Conservation (phyloP, 2,113 vertebrate species). For the Melozone crissalis region DNA sequence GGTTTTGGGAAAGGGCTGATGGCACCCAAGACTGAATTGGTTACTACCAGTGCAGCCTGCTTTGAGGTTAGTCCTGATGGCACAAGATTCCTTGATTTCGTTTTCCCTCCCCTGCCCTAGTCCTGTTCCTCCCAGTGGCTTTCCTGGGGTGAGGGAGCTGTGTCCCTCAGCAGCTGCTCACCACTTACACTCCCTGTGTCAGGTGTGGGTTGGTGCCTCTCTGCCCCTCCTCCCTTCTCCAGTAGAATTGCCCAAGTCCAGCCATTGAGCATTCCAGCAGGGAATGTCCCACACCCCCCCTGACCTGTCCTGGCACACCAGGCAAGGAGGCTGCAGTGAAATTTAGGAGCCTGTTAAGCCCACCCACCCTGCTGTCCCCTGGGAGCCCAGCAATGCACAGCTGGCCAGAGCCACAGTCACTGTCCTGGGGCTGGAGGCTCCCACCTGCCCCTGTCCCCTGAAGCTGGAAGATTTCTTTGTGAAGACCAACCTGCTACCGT, state of each 20-base stretch:
- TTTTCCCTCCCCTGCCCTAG: neutral
- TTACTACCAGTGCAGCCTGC: neutral
- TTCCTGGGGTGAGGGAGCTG: neutral
- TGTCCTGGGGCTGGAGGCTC: neutral
- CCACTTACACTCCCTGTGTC: neutral
- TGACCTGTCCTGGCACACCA: neutral
- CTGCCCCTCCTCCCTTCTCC: neutral
- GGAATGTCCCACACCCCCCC: neutral
- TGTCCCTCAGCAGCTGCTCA: neutral
- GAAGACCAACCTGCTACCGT: neutral
- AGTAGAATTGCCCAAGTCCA: neutral
- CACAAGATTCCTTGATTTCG: neutral
- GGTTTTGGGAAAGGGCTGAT: neutral
- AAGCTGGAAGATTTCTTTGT: neutral
- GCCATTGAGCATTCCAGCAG: neutral
- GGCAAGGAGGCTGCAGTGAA: neutral
- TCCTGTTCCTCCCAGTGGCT: neutral
- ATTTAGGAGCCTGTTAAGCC: neutral
- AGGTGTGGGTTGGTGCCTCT: neutral
- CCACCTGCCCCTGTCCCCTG: neutral
- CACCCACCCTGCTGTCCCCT: neutral
- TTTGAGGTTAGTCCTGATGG: slow-evolving; percentile 10
- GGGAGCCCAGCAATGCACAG: neutral
- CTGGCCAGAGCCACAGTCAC: neutral
- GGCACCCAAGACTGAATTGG: neutral